Conservation (phyloP, 2,888 invertebrate genomes). For the Rutpela maculata region DNA sequence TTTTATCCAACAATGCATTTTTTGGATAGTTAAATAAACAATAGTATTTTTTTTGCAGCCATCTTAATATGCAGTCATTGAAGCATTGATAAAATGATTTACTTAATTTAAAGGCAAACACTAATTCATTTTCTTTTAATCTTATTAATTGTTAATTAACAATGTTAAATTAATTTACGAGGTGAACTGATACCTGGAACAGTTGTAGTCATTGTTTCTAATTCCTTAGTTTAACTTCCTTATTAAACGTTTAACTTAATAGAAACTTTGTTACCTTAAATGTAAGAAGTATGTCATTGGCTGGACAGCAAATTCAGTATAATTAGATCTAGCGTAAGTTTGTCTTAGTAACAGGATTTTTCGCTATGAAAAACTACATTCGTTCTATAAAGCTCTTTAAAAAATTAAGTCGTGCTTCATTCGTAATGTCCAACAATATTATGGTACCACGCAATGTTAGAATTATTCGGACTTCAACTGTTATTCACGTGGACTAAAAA, state of each 20-base stretch:
- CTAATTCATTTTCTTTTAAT: background rate
- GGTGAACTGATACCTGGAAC: background rate
- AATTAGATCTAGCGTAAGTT: background rate
- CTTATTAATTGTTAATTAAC: background rate
- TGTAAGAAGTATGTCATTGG: background rate
- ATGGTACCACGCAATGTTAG: no score
- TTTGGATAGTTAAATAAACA: background rate
- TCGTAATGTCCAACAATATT: no score
- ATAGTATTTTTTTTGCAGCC: background rate
- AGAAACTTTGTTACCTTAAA: background rate
- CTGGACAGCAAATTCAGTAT: background rate
- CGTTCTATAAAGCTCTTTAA: no score
- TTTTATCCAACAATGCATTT: background rate
- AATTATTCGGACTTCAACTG: no score
- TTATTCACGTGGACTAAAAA: no score
- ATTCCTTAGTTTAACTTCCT: background rate
- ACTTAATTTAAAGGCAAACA: slow-evolving; percentile 1
- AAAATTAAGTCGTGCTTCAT: no score
- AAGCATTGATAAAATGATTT: background rate
- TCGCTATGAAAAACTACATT: background rate
- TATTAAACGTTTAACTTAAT: background rate
- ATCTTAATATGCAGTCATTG: background rate
- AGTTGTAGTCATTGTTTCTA: background rate
- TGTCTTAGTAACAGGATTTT: background rate
- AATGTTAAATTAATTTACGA: background rate